phyloP scores from a whole-genome alignment of 2,888 invertebrate genomes.

The Gibbula magus region DNA sequence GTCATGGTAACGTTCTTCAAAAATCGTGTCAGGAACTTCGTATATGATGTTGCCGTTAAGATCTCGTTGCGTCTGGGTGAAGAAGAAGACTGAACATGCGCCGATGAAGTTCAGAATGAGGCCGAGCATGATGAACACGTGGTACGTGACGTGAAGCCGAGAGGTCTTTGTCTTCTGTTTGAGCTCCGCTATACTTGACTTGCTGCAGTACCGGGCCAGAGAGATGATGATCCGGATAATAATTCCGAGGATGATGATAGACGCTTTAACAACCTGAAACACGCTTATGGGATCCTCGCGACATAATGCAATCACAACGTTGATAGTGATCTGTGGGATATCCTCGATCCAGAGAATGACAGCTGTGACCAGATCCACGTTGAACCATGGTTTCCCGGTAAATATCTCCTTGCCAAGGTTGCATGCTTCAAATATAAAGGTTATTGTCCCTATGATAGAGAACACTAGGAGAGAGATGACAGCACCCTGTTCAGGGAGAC shows the following conservation, averaged over 20 bases:
- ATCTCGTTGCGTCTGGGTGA: conserved; percentile 62
- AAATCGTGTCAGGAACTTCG: conserved; percentile 52
- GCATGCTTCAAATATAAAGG: conserved; percentile 43
- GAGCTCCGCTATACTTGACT: conserved; percentile 26
- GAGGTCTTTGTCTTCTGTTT: conserved; percentile 42
- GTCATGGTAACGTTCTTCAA: conserved; percentile 59
- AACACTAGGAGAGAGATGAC: conserved; percentile 47
- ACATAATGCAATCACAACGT: conserved; percentile 53
- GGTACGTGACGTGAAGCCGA: conserved; percentile 52
- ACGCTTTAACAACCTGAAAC: conserved; percentile 58
- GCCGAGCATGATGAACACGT: conserved; percentile 60
- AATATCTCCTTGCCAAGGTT: conserved; percentile 46
- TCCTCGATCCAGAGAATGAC: conserved; percentile 56
- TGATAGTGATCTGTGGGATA: conserved; percentile 46
- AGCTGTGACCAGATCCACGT: conserved; percentile 50
- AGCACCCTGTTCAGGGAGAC: conserved; percentile 41
- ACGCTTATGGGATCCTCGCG: conserved; percentile 61
- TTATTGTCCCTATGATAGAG: conserved; percentile 50
- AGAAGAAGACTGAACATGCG: conserved; percentile 58
- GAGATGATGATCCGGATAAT: conserved; percentile 54
- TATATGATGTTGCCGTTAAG: conserved; percentile 57
- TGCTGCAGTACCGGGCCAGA: conserved; percentile 51
- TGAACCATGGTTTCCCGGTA: conserved; percentile 39
- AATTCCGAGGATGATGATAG: conserved; percentile 54
- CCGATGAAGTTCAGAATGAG: conserved; percentile 53